Percentiles rank a stretch among this genome's conserved stretches.
These are phyloP conservation scores for Drosophila helvetica DNA, from an alignment of 2,888 invertebrate genomes.

Conservation along the genomic window DNA sequence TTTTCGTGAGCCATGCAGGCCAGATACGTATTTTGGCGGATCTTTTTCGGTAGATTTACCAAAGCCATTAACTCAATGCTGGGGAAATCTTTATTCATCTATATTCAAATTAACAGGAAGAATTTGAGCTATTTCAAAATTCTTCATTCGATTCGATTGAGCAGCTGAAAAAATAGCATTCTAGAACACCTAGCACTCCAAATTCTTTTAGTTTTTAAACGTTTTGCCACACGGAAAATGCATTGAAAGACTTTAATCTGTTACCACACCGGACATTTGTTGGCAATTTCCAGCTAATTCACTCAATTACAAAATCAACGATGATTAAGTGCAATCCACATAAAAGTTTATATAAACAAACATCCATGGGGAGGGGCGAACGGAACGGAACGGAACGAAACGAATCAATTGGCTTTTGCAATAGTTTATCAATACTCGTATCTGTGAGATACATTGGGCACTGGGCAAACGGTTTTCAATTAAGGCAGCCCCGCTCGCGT, in stretches of 20 bases:
- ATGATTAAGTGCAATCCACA: conserved; percentile 21
- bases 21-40: conserved; percentile 24
- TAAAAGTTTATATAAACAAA: conserved; percentile 7
- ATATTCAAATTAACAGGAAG: too few species aligned
- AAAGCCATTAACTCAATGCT: conserved; percentile 39
- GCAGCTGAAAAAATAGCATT: not conserved
- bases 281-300: conserved; percentile 21
- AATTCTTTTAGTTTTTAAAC: not conserved
- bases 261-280: conserved; percentile 16
- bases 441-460: not conserved
- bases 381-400: too few species aligned
- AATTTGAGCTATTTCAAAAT: not conserved
- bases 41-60: conserved; percentile 26
- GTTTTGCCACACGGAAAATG: not conserved
- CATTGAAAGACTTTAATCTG: conserved; percentile 1
- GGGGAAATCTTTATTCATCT: not conserved
- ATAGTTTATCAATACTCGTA: conserved; percentile 35
- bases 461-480: conserved; percentile 46
- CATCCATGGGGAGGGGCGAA: not conserved
- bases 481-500: conserved; percentile 40
- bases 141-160: not conserved
- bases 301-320: conserved; percentile 40
- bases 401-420: conserved; percentile 41
- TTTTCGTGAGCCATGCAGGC: conserved; percentile 6
- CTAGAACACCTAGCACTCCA: not conserved